Base-by-base conservation (phyloP, 1,140 invertebrate species). In the Aporrectodea caliginosa region DNA sequence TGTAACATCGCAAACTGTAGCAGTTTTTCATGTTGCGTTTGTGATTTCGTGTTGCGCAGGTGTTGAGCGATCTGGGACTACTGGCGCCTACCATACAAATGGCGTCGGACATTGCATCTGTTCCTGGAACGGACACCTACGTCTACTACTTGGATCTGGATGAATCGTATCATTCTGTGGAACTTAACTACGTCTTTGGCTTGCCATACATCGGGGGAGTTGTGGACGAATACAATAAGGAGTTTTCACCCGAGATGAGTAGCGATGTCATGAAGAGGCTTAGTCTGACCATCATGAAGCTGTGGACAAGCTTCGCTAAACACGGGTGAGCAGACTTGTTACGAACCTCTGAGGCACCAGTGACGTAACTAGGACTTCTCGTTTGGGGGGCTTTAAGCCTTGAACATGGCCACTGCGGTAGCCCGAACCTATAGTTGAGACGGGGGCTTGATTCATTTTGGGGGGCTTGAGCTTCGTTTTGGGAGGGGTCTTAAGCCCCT, bases 261-360 rank as follows among this genome's bases (percentile, higher is more conserved):
- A 22, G 29, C n/a, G 31, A 1, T 16, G 71, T 75, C 78, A 73
- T 31, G 35, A 6, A 22, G 22, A 6, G 43, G 43, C 6, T 58
- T 22, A 58, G 43, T 22, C 81, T 85, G 32, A 81, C 84, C 14
- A 82, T 89, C 79, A 90, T 90, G 83, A 85, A 84, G 14, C 74
- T 90, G 2, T 89, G 88, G 86, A 83, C 83, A 1, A 86, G 88
- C 80, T 90, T 90, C 80, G 86, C 87, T 2, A 85, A 86, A 82
- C 79, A 83, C 33, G 89, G 89, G 89, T 90, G 83, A 82, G 84
- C 22, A n/a, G n/a, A n/a, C n/a, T n/a, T n/a, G n/a, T n/a, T n/a
- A n/a, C n/a, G n/a, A n/a, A n/a, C n/a, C n/a, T n/a, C n/a, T n/a
- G n/a, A n/a, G n/a, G n/a, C n/a, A n/a, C n/a, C n/a, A n/a, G n/a